Evolutionary conservation across 1,140 invertebrate genomes (phyloP).

Genomic region (Papilio aristodemus): DNA sequence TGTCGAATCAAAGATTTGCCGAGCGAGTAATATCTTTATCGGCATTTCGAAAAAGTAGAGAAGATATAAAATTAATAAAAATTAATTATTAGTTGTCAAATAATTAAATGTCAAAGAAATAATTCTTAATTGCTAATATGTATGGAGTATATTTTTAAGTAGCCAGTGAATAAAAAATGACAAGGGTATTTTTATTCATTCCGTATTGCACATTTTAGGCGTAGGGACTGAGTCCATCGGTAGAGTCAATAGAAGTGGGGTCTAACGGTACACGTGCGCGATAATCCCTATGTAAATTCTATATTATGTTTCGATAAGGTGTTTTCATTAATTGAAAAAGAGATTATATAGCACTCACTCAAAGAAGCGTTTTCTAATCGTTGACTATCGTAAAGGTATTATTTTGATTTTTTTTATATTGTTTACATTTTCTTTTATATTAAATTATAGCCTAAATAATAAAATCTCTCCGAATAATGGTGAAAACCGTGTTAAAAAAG

Average conservation of each 20-base stretch:
- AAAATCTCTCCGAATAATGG: too few species aligned
- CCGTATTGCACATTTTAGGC: slow-evolving; percentile 9
- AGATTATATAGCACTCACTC: slow-evolving; percentile 55
- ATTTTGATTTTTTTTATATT: neutral
- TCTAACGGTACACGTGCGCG: slow-evolving; percentile 57
- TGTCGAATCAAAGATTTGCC: slow-evolving; percentile 98
- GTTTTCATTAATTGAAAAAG: slow-evolving; percentile 76
- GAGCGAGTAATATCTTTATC: slow-evolving; percentile 91
- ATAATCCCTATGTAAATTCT: slow-evolving; percentile 72
- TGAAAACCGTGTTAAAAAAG: too few species aligned
- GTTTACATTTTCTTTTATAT: too few species aligned
- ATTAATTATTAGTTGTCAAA: slow-evolving; percentile 18
- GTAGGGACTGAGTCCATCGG: slow-evolving; percentile 15
- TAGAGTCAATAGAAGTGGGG: slow-evolving; percentile 25
- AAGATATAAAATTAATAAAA: slow-evolving; percentile 18
- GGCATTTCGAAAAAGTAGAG: slow-evolving; percentile 81
- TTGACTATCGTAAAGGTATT: slow-evolving; percentile 16
- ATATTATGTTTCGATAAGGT: slow-evolving; percentile 72
- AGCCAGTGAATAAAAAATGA: slow-evolving; percentile 11
- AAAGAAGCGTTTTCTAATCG: slow-evolving; percentile 35
- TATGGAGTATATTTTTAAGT: neutral
- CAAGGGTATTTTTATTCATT: slow-evolving; percentile 27
- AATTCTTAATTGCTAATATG: neutral
- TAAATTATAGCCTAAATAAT: too few species aligned
- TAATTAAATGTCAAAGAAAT: neutral